A percentile compares a stretch with the other conserved stretches of the same genome.
phyloP scores from a whole-genome alignment of 2,797 vertebrate genomes.

The Hoplostethus mediterraneus region DNA sequence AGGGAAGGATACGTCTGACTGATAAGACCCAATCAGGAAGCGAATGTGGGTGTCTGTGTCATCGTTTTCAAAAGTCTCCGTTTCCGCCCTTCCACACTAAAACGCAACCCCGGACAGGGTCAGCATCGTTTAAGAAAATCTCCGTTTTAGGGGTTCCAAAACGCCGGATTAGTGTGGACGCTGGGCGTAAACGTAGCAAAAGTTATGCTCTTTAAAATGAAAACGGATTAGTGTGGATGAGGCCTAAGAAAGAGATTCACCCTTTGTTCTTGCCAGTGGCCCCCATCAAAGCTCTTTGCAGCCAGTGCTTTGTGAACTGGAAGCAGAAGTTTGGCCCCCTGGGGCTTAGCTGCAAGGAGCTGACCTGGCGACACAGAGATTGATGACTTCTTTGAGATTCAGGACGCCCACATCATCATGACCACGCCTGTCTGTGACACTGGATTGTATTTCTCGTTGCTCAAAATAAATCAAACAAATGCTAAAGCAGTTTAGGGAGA shows the following conservation, averaged over 20 bases:
- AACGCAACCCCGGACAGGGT: no score
- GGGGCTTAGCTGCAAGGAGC: conserved; percentile 94
- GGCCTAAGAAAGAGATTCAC: conserved; percentile 4
- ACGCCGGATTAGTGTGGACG: no score
- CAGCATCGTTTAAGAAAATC: no score
- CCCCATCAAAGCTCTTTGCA: conserved; percentile 97
- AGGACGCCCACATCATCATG: conserved; percentile 94
- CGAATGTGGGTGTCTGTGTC: no score
- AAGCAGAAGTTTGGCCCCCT: conserved; percentile 94
- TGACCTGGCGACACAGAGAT: conserved; percentile 97
- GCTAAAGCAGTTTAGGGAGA: not conserved
- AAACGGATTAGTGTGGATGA: no score
- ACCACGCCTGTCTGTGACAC: conserved; percentile 93
- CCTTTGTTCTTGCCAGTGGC: conserved; percentile 88
- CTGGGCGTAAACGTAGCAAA: no score
- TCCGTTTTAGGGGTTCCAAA: no score
- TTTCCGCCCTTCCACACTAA: no score
- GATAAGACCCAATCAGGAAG: no score
- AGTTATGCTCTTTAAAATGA: no score
- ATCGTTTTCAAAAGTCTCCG: no score
- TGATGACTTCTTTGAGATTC: conserved; percentile 98
- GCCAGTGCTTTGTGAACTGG: conserved; percentile 95
- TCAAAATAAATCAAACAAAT: not conserved
- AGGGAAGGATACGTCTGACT: no score
- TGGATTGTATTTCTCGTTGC: conserved; percentile 15